phyloP scores from a whole-genome alignment of 2,888 invertebrate species.

The Drosophila diplacantha region DNA sequence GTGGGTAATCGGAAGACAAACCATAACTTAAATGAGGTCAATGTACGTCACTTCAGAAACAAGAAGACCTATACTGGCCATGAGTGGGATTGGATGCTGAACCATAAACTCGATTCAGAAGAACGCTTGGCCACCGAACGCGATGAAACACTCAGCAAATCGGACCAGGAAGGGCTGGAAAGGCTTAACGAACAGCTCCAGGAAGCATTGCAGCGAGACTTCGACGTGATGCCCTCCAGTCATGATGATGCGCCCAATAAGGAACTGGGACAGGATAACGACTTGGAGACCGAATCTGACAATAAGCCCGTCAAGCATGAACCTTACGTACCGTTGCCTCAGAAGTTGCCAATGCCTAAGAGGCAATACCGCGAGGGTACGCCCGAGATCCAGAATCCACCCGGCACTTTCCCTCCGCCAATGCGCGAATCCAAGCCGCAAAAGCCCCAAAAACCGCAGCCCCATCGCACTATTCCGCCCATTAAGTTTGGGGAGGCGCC shows the following conservation, averaged over 20 bases:
- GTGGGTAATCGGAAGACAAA: constrained; percentile 4
- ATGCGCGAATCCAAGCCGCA: constrained; percentile 10
- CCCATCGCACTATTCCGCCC: neutral
- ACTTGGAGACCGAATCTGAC: neutral
- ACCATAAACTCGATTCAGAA: constrained; percentile 14
- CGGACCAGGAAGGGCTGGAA: constrained; percentile 7
- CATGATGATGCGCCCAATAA: neutral
- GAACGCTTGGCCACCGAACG: neutral
- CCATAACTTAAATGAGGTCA: constrained; percentile 11
- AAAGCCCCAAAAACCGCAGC: neutral
- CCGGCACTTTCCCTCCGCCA: constrained; percentile 10
- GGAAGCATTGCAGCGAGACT: constrained; percentile 2
- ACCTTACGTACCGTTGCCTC: neutral
- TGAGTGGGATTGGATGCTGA: constrained; percentile 57
- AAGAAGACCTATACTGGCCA: constrained; percentile 7
- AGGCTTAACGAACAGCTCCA: neutral
- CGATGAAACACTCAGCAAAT: constrained; percentile 10
- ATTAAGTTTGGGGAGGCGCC: neutral
- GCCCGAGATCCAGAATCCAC: constrained; percentile 9
- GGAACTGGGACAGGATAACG: neutral
- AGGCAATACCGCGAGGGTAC: constrained; percentile 15
- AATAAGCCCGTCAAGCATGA: constrained; percentile 2
- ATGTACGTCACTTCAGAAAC: constrained; percentile 20
- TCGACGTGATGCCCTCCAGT: neutral
- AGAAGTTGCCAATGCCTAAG: neutral